A percentile compares a stretch with the other conserved stretches of the same genome.
Conservation (phyloP, 1,140 invertebrate genomes). For the Cardiocondyla obscurior region DNA sequence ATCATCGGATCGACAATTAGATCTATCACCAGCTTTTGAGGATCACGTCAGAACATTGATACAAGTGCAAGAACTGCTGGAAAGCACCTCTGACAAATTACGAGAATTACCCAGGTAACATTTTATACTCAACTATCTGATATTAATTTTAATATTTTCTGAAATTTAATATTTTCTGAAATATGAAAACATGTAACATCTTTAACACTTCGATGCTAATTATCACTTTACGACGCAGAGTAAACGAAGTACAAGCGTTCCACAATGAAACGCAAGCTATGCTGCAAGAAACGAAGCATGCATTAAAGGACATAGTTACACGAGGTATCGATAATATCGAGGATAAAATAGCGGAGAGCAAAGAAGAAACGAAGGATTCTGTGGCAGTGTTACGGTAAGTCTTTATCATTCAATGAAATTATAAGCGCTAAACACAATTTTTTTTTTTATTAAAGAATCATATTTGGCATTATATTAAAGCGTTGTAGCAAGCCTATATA, state of each 20-base stretch:
- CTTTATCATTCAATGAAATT: constrained; percentile 3
- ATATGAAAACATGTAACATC: constrained; percentile 14
- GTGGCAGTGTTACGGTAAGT: constrained; percentile 76
- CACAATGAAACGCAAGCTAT: constrained; percentile 78
- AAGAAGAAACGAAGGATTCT: constrained; percentile 78
- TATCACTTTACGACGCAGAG: constrained; percentile 58
- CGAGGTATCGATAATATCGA: constrained; percentile 80
- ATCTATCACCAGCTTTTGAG: constrained; percentile 64
- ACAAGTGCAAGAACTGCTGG: constrained; percentile 74
- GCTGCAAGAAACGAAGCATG: constrained; percentile 78
- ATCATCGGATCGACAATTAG: constrained; percentile 49
- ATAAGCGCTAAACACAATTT: background rate
- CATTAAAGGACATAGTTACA: constrained; percentile 73
- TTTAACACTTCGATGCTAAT: background rate
- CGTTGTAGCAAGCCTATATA: background rate
- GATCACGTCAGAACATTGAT: constrained; percentile 70
- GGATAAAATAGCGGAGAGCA: constrained; percentile 81
- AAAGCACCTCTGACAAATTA: constrained; percentile 74
- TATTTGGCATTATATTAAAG: background rate
- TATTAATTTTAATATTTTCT: background rate
- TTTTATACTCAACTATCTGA: constrained; percentile 5
- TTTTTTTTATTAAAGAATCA: background rate
- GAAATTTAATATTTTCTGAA: background rate
- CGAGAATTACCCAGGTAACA: constrained; percentile 76
- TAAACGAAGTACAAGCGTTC: constrained; percentile 73